These are phyloP conservation scores for Lagenorhynchus albirostris DNA, from an alignment of 2,113 vertebrate species.

Conservation along the genomic window DNA sequence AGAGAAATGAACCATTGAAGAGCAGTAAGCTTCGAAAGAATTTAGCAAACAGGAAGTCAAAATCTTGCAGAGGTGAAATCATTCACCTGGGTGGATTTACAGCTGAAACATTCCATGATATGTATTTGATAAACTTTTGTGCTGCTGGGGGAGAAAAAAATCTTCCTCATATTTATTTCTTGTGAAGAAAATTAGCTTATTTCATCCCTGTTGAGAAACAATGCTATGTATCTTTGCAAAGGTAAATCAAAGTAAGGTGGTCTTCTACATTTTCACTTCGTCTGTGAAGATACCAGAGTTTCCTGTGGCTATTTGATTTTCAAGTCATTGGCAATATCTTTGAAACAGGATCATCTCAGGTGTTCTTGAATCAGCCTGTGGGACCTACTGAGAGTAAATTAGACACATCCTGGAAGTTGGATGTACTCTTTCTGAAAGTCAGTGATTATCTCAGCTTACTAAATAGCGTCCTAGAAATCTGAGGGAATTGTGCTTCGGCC, in stretches of 20 bases:
- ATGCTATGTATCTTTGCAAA: background rate
- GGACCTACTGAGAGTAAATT: background rate
- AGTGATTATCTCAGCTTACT: background rate
- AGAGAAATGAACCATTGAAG: background rate
- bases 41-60: background rate
- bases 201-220: background rate
- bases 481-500: background rate
- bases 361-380: background rate
- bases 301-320: conserved; percentile 7
- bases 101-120: background rate
- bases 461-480: background rate
- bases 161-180: background rate
- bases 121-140: background rate
- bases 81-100: background rate
- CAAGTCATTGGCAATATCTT: background rate
- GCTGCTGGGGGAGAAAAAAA: background rate
- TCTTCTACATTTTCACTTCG: background rate
- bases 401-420: background rate
- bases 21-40: background rate
- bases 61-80: background rate
- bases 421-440: background rate
- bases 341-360: background rate
- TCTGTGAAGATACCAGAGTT: background rate
- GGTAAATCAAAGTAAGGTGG: background rate
- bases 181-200: background rate